A percentile compares a stretch with the other conserved stretches of the same genome.
Evolutionary conservation across 2,113 vertebrate genomes (phyloP).

Genomic region (Dissostichus mawsoni): DNA sequence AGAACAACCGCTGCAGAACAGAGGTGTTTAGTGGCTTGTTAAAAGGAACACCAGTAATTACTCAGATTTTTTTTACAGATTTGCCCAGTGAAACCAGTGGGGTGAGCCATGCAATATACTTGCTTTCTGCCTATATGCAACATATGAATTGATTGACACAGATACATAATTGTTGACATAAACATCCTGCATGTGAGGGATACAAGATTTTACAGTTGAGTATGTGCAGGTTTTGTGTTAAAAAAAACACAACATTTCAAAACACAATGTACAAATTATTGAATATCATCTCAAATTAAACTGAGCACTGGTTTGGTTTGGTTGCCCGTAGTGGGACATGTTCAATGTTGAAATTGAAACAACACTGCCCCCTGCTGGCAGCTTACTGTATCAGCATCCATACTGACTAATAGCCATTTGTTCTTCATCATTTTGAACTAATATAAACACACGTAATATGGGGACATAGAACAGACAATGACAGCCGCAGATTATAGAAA

Average conservation of each 20-base stretch:
- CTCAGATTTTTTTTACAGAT: background rate
- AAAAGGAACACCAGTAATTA: background rate
- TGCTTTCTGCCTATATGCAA: background rate
- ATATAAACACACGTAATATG: too few relatives aligned
- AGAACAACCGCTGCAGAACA: background rate
- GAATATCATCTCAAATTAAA: background rate
- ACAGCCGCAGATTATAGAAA: too few relatives aligned
- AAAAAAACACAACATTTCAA: background rate
- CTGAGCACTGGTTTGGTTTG: background rate
- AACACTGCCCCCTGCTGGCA: constrained; percentile 6
- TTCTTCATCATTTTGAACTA: too few relatives aligned
- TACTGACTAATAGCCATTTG: too few relatives aligned
- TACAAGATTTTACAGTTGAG: background rate
- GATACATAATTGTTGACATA: background rate
- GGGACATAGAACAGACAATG: too few relatives aligned
- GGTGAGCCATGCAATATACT: background rate
- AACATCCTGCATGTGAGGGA: background rate
- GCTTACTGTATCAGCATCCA: background rate
- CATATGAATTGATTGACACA: too few relatives aligned
- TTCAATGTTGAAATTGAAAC: background rate
- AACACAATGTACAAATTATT: background rate
- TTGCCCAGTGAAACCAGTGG: background rate
- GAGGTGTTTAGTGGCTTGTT: background rate
- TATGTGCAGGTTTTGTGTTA: background rate
- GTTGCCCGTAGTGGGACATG: background rate